These are phyloP conservation scores for Lutjanus erythropterus DNA, from an alignment of 2,113 vertebrate species.

Conservation along the genomic window DNA sequence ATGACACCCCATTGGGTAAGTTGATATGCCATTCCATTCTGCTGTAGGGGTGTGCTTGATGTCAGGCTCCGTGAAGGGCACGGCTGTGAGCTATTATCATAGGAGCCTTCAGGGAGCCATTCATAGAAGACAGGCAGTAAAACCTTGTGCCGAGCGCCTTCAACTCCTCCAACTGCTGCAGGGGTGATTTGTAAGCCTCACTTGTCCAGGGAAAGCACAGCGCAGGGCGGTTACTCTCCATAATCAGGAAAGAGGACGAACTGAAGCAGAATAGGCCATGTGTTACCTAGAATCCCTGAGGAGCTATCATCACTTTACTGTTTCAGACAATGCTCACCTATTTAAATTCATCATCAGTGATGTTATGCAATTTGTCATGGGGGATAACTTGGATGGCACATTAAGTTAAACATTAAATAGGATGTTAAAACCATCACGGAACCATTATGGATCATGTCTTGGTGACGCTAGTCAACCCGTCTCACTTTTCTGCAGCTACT, in stretches of 20 bases:
- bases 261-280: constrained; percentile 57
- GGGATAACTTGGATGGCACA: constrained; percentile 30
- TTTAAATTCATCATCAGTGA: constrained; percentile 62
- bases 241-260: constrained; percentile 71
- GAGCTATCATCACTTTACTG: constrained; percentile 42
- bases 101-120: constrained; percentile 82
- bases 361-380: constrained; percentile 59
- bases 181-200: constrained; percentile 82
- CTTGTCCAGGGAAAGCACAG: constrained; percentile 77
- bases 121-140: constrained; percentile 83
- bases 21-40: constrained; percentile 75
- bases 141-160: constrained; percentile 79
- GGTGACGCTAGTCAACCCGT: constrained; percentile 26
- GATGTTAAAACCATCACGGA: constrained; percentile 49
- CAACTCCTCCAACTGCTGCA: constrained; percentile 77
- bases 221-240: constrained; percentile 71
- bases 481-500: constrained; percentile 1
- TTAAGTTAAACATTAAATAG: constrained; percentile 54
- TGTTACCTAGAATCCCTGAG: constrained; percentile 58
- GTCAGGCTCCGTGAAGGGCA: constrained; percentile 79
- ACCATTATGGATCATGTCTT: constrained; percentile 32
- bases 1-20: constrained; percentile 72
- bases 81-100: constrained; percentile 82
- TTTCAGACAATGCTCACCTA: constrained; percentile 51
- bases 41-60: constrained; percentile 77